Percentiles rank a stretch among this genome's conserved stretches.
Evolutionary conservation across 2,888 invertebrate species (phyloP).

Genomic region (Caenorhabditis sp.): DNA sequence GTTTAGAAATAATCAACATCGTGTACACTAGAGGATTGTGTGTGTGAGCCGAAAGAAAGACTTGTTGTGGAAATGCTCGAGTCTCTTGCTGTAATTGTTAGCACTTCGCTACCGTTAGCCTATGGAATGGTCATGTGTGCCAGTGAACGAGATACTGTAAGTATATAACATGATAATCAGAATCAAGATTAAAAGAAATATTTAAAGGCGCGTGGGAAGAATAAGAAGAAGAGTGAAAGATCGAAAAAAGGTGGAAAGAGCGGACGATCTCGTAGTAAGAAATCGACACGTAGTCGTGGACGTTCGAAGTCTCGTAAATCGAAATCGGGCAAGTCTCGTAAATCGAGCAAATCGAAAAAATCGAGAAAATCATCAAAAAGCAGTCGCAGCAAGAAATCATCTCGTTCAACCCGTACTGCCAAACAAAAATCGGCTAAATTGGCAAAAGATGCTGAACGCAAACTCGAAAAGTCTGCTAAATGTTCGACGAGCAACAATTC

Average conservation of each 20-base stretch:
- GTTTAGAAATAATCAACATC: background rate
- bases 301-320: conserved; percentile 9
- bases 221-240: conserved; percentile 21
- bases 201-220: conserved; percentile 11
- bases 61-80: conserved; percentile 23
- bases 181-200: background rate
- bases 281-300: conserved; percentile 3
- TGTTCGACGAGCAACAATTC: background rate
- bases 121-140: conserved; percentile 28
- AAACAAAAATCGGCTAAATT: background rate
- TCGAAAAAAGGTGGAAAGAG: conserved; percentile 1
- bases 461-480: background rate
- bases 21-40: background rate
- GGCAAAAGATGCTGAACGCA: background rate
- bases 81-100: conserved; percentile 28
- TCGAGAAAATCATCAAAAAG: conserved; percentile 19
- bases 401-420: background rate
- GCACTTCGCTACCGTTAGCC: conserved; percentile 29
- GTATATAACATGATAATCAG: background rate
- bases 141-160: conserved; percentile 27
- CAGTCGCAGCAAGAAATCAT: conserved; percentile 4
- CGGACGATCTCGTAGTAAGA: background rate
- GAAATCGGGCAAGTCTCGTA: conserved; percentile 19
- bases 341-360: conserved; percentile 18
- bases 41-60: conserved; percentile 1